Conservation (phyloP, 1,140 invertebrate genomes). For the Trachelipus rathkii region DNA sequence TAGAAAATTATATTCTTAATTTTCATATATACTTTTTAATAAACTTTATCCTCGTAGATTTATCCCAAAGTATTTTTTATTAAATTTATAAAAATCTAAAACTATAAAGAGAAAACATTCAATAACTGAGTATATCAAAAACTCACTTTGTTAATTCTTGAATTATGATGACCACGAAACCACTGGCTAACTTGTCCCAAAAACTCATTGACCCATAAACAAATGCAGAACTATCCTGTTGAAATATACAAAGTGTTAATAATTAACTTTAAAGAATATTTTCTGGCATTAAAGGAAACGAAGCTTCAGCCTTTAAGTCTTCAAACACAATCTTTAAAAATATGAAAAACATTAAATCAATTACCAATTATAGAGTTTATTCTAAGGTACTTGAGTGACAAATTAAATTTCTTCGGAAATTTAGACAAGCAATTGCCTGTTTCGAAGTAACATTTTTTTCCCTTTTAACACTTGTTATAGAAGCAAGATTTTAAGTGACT, state of each 20-base stretch:
- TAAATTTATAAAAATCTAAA: not conserved
- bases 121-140: not conserved
- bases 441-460: too few relatives aligned
- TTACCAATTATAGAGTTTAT: too few relatives aligned
- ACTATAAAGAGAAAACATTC: not conserved
- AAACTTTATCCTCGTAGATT: not conserved
- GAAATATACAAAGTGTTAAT: not conserved
- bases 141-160: conserved; percentile 50
- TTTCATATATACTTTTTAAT: not conserved
- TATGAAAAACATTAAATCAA: too few relatives aligned
- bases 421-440: too few relatives aligned
- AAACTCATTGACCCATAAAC: conserved; percentile 63
- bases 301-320: too few relatives aligned
- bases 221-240: conserved; percentile 58
- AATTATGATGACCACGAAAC: conserved; percentile 55
- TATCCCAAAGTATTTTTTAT: not conserved
- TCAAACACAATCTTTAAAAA: not conserved
- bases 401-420: too few relatives aligned
- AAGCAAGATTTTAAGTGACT: too few relatives aligned
- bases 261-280: too few relatives aligned
- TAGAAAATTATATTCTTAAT: not conserved
- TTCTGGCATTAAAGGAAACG: not conserved
- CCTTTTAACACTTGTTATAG: too few relatives aligned
- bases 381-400: too few relatives aligned
- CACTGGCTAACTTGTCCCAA: conserved; percentile 60